Base-by-base conservation (phyloP, 2,888 invertebrate species). In the Ptychoptera albimana region DNA sequence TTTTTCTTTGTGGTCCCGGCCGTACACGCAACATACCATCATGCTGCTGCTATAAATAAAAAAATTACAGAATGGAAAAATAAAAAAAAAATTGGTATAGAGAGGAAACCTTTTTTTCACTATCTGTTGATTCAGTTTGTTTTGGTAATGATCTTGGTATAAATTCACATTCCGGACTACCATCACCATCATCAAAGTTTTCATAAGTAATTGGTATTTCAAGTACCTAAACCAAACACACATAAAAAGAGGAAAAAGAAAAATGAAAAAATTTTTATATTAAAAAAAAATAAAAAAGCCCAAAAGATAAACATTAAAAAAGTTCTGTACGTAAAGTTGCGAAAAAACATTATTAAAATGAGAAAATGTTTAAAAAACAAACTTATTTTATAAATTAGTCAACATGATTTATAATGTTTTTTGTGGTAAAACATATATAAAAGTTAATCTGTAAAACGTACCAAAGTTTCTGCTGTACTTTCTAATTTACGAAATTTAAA, bases 401-500 rank as follows among this genome's bases (percentile, higher is more conserved):
- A 12, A 39, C 7, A 39, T 10, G 8, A 32, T 15, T 14, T 32
- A 32, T 34, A 13, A 7, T 13, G 9, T 32, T 30, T 10, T 12
- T 39, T 12, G 23, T 8, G 14, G 32, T n/a, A 10, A 11, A 35
- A 35, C 15, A 34, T 9, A 12, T 2, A 12, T 12, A 36, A 36
- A 12, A 36, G 13, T 36, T 36, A 12, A 13, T 12, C 8, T 15
- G 3, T 15, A 23, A 12, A 29, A 66, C 71, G 65, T 51, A 87
- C 86, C 59, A 81, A 74, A 45, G 84, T 80, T 67, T 89, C 89
- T 36, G 79, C 77, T 59, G 75, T 78, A 54, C 79, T 77, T 66
- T 98, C 97, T 50, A 79, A 75, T 69, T 93, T 94, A 59, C 86
- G 82, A 71, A 94, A 98, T 66, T 88, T 87, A 74, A 94, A 97